phyloP scores from a whole-genome alignment of 2,113 vertebrate species.

The Toxostoma redivivum region DNA sequence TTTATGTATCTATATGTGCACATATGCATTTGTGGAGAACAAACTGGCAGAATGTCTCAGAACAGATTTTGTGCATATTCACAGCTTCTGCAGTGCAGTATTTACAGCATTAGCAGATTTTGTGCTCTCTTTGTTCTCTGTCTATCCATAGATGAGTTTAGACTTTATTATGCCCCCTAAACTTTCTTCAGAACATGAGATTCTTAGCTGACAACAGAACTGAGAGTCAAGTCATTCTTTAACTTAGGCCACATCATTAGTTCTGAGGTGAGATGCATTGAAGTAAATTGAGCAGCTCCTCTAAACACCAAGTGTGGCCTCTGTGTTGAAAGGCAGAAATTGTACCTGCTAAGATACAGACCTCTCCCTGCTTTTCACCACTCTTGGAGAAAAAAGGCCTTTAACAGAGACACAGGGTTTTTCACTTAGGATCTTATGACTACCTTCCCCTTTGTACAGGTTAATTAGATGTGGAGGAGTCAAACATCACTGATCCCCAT shows the following conservation, averaged over 20 bases:
- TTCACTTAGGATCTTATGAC: not conserved
- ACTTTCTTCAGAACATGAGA: not conserved
- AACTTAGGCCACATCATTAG: not conserved
- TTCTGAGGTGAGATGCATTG: not conserved
- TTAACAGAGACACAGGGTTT: not conserved
- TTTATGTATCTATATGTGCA: no score
- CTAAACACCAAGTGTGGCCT: slow-evolving; percentile 24
- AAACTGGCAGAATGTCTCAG: not conserved
- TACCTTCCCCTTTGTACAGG: not conserved
- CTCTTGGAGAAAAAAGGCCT: not conserved
- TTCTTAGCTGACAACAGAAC: not conserved
- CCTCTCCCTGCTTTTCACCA: not conserved
- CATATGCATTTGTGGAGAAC: not conserved
- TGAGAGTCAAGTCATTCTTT: not conserved
- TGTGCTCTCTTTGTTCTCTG: not conserved
- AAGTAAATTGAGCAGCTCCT: slow-evolving; percentile 4
- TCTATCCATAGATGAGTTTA: not conserved
- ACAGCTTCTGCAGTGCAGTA: not conserved
- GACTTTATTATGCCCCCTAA: not conserved
- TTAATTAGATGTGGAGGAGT: slow-evolving; percentile 19
- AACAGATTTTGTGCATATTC: not conserved
- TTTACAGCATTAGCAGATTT: not conserved
- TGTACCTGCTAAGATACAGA: not conserved
- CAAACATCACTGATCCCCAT: not conserved
- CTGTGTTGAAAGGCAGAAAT: slow-evolving; percentile 33